Evolutionary conservation across 2,797 vertebrate genomes (phyloP).

Genomic region (Adrianichthys oophorus): DNA sequence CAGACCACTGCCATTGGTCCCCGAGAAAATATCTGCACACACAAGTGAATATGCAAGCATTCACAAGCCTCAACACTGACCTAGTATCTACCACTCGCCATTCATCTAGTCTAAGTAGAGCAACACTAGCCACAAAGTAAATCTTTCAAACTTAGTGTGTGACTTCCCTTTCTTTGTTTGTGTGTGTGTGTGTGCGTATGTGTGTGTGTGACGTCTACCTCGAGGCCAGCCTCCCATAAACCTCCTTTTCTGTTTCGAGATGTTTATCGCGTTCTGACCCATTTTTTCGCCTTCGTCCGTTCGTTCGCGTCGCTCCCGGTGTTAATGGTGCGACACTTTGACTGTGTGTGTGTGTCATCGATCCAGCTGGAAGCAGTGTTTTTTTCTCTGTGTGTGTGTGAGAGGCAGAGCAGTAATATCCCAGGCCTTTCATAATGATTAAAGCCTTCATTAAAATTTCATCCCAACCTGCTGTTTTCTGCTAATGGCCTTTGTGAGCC

Average conservation of each 20-base stretch:
- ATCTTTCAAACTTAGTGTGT: slow-evolving; percentile 57
- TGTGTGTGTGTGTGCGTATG: too few relatives aligned
- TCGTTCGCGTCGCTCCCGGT: slow-evolving; percentile 58
- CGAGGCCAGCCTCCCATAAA: slow-evolving; percentile 50
- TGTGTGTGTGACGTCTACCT: slow-evolving; percentile 43
- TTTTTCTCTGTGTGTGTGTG: slow-evolving; percentile 49
- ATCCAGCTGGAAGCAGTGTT: slow-evolving; percentile 68
- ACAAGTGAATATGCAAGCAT: slow-evolving; percentile 54
- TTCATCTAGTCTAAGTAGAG: slow-evolving; percentile 77
- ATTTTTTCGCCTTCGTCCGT: slow-evolving; percentile 69
- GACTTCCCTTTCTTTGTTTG: slow-evolving; percentile 3
- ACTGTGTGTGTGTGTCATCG: slow-evolving; percentile 61
- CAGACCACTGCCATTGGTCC: slow-evolving; percentile 24
- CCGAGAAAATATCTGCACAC: slow-evolving; percentile 22
- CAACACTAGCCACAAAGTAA: slow-evolving; percentile 65
- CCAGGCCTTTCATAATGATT: slow-evolving; percentile 94
- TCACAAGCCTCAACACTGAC: slow-evolving; percentile 60
- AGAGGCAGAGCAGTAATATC: slow-evolving; percentile 82
- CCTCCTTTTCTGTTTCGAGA: slow-evolving; percentile 51
- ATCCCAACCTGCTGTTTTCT: slow-evolving; percentile 97
- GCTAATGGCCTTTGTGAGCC: slow-evolving; percentile 94
- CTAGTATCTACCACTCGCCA: slow-evolving; percentile 59
- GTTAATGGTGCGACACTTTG: slow-evolving; percentile 57
- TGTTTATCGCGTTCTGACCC: slow-evolving; percentile 77
- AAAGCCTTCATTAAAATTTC: slow-evolving; percentile 99